Evolutionary conservation across 2,888 invertebrate species (phyloP).

Genomic region (Tipula helvola): DNA sequence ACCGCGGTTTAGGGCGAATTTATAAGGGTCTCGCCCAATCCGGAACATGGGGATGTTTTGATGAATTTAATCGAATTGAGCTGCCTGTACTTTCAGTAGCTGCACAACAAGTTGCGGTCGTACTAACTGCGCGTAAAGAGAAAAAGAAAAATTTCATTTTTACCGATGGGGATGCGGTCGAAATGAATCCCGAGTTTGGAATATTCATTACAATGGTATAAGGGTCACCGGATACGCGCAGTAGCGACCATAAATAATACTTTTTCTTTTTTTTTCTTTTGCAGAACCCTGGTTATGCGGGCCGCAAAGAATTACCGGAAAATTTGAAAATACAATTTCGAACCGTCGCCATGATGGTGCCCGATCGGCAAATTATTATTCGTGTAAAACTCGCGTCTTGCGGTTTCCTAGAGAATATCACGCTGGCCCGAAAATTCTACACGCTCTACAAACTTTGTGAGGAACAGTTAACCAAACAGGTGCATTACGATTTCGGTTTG

Average conservation of each 20-base stretch:
- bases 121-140: conserved; percentile 85
- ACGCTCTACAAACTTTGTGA: conserved; percentile 94
- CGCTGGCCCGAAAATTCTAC: conserved; percentile 89
- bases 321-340: conserved; percentile 96
- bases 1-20: conserved; percentile 85
- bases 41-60: conserved; percentile 96
- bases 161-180: conserved; percentile 86
- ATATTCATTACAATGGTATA: conserved; percentile 93
- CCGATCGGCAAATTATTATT: conserved; percentile 93
- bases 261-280: neutral
- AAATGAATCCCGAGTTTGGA: conserved; percentile 91
- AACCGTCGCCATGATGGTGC: conserved; percentile 98
- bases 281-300: conserved; percentile 95
- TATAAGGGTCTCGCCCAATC: conserved; percentile 94
- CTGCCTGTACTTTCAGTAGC: conserved; percentile 89
- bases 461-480: conserved; percentile 94
- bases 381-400: conserved; percentile 91
- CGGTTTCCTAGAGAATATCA: conserved; percentile 91
- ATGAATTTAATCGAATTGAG: conserved; percentile 93
- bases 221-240: neutral
- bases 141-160: conserved; percentile 83
- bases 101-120: conserved; percentile 92
- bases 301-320: conserved; percentile 90
- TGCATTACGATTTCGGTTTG: conserved; percentile 94
- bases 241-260: neutral